These are phyloP conservation scores for Chaetodon trifasciatus DNA, from an alignment of 2,797 vertebrate species.

Conservation along the genomic window DNA sequence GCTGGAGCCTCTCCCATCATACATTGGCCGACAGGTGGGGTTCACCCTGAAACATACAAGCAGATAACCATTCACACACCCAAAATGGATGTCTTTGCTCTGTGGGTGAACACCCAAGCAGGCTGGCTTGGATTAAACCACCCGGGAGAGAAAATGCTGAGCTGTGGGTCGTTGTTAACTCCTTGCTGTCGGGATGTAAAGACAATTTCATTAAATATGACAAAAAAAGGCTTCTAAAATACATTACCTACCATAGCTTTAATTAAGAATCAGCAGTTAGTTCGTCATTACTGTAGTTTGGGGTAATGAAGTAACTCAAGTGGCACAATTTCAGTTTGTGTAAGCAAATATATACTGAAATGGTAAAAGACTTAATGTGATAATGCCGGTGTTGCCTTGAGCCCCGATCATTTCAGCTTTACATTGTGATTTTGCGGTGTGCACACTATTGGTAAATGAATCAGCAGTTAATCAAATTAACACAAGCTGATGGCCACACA, in stretches of 20 bases:
- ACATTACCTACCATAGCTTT: too few relatives aligned
- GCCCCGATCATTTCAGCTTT: background rate
- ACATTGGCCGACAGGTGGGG: background rate
- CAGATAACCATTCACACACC: background rate
- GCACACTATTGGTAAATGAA: background rate
- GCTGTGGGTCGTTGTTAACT: too few relatives aligned
- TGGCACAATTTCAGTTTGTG: too few relatives aligned
- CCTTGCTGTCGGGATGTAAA: too few relatives aligned
- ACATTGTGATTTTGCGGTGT: background rate
- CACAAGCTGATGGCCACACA: background rate
- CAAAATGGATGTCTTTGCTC: background rate
- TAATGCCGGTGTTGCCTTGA: background rate
- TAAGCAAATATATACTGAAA: too few relatives aligned
- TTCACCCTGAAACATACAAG: background rate
- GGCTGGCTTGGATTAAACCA: background rate
- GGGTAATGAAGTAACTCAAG: background rate
- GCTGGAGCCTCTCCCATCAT: conserved; percentile 4
- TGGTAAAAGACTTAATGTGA: too few relatives aligned
- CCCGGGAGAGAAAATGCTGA: too few relatives aligned
- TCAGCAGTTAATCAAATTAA: background rate
- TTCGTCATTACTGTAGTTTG: background rate
- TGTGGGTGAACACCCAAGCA: background rate
- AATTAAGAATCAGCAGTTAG: too few relatives aligned
- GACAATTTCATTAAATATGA: too few relatives aligned
- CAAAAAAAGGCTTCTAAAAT: too few relatives aligned